Evolutionary conservation across 2,797 vertebrate genomes (phyloP).

Genomic region (Stomatorhinus walkeri): DNA sequence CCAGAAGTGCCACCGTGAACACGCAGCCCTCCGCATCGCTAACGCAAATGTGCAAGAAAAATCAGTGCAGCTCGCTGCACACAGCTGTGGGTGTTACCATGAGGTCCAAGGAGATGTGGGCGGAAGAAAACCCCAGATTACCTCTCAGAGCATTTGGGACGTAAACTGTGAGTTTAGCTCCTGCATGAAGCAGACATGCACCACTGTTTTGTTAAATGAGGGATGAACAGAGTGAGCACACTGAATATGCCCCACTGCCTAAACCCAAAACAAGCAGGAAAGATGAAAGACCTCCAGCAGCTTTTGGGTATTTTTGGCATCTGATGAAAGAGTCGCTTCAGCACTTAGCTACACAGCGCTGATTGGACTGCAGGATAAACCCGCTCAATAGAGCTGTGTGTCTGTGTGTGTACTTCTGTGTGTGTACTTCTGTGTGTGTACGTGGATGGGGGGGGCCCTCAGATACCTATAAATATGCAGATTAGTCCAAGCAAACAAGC

Average conservation of each 20-base stretch:
- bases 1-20: conserved; percentile 31
- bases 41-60: not conserved
- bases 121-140: not conserved
- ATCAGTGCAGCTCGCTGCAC: not conserved
- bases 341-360: conserved; percentile 35
- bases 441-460: conserved; percentile 60
- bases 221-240: not conserved
- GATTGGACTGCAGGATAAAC: conserved; percentile 41
- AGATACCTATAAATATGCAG: conserved; percentile 23
- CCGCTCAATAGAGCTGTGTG: conserved; percentile 35
- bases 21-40: not conserved
- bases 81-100: not conserved
- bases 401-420: conserved; percentile 30
- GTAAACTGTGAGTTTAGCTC: not conserved
- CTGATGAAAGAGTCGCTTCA: conserved; percentile 44
- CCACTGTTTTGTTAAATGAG: not conserved
- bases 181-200: not conserved
- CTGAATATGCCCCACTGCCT: conserved; percentile 7
- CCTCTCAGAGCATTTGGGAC: not conserved
- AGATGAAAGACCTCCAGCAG: conserved; percentile 30
- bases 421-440: conserved; percentile 23
- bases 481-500: conserved; percentile 37
- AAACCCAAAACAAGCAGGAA: not conserved
- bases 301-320: conserved; percentile 30
- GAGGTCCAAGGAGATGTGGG: not conserved